phyloP scores from a whole-genome alignment of 2,113 vertebrate species.

The Psittacus erithacus region DNA sequence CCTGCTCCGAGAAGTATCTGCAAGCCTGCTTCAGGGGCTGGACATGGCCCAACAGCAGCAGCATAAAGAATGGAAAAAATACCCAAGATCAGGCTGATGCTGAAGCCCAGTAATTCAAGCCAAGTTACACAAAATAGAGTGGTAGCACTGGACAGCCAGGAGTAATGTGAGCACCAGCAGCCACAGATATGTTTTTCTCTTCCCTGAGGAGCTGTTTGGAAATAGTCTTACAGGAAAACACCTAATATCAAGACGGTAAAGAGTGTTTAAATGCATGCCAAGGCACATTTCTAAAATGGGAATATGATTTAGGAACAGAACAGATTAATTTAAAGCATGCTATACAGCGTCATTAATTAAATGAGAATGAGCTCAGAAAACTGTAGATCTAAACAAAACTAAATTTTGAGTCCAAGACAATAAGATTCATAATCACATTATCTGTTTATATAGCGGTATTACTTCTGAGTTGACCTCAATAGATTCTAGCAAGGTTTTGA shows the following conservation, averaged over 20 bases:
- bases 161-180: neutral
- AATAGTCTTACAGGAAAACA: neutral
- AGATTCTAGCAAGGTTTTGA: neutral
- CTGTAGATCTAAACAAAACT: neutral
- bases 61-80: neutral
- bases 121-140: neutral
- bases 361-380: neutral
- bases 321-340: neutral
- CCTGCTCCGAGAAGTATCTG: conserved; percentile 72
- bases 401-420: neutral
- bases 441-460: neutral
- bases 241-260: neutral
- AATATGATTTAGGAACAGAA: neutral
- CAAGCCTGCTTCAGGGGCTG: conserved; percentile 78
- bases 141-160: neutral
- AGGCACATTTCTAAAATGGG: neutral
- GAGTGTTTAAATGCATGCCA: neutral
- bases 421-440: neutral
- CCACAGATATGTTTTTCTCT: neutral
- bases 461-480: neutral
- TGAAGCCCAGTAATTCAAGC: neutral
- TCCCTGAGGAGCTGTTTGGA: neutral
- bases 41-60: neutral
- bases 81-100: neutral
- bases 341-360: neutral